Evolutionary conservation across 2,888 invertebrate species (phyloP), one percentile per base, ranked within the genome.

Genomic region (Pheosia tremula): DNA sequence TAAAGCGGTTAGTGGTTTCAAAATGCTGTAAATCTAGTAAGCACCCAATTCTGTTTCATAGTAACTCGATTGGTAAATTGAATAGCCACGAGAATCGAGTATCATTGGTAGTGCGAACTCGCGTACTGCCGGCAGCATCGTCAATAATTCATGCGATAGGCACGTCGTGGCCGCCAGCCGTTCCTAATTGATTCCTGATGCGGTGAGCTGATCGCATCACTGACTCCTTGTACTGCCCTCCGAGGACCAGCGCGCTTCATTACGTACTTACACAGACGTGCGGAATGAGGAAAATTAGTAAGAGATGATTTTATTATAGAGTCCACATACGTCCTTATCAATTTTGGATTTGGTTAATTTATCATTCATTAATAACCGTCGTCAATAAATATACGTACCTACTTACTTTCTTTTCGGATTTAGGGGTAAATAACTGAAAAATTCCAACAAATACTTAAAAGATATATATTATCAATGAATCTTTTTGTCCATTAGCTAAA

Each of bases 171-270:
- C 86, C 86, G 86, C 83, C 88, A 87, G 89, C 89, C 90, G 90
- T 86, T 86, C 90, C 88, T 91, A 92, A 93, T 93, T 93, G 93
- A 93, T 92, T 92, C 90, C 91, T 93, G 93, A 91, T 90, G 90
- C 88, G 87, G 88, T 85, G 89, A 88, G 87, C 86, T 84, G 88
- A 86, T 86, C 91, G 91, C 92, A 89, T 92, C 91, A 90, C 90
- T 90, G 91, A 83, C 87, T 90, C 87, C 90, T 90, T 91, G 84
- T 86, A 80, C 87, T 84, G 84, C 87, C 87, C 88, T 88, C 86
- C 74, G 83, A 86, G 85, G 88, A 89, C 84, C 86, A 84, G 74
- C 81, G 82, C 90, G 91, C 88, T 87, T 90, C 90, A 91, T 90
- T 91, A 87, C 89, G 83, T 88, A 88, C 89, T 89, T 87, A 85